Conservation (phyloP, 2,888 invertebrate genomes). For the Ornithoptera priamus region DNA sequence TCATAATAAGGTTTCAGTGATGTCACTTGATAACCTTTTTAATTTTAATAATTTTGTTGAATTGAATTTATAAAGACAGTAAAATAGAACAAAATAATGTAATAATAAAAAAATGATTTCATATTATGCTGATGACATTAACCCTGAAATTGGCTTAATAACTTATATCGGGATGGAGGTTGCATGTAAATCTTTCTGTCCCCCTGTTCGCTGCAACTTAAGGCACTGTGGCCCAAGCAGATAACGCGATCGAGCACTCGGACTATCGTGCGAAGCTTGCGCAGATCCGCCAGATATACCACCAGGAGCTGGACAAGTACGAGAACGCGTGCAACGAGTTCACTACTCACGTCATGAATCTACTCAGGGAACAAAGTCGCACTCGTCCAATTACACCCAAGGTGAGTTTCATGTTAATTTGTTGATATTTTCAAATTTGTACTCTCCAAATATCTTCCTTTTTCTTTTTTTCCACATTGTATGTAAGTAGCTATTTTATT, state of each 20-base stretch:
- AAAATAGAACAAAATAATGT: not conserved
- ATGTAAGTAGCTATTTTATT: too few relatives aligned
- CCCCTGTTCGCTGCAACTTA: conserved; percentile 57
- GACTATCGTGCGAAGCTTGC: conserved; percentile 99
- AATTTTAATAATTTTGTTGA: too few relatives aligned
- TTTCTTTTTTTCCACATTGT: too few relatives aligned
- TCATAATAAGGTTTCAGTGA: too few relatives aligned
- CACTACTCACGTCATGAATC: conserved; percentile 99
- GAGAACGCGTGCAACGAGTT: conserved; percentile 99
- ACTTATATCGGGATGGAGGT: conserved; percentile 43
- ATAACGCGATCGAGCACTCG: conserved; percentile 99
- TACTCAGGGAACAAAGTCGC: conserved; percentile 96
- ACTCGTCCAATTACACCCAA: conserved; percentile 98
- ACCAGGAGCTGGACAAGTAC: conserved; percentile 99
- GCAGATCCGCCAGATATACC: conserved; percentile 99
- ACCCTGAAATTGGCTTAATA: conserved; percentile 24
- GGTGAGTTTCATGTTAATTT: conserved; percentile 47
- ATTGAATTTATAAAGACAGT: too few relatives aligned
- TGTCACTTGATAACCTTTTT: too few relatives aligned
- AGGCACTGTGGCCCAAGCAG: conserved; percentile 87
- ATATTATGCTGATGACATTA: not conserved
- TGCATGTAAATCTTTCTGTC: conserved; percentile 56
- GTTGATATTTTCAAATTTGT: not conserved
- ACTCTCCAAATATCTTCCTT: too few relatives aligned
- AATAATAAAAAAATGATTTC: not conserved